Evolutionary conservation across 2,113 vertebrate species (phyloP).

Genomic region (Lathamus discolor): DNA sequence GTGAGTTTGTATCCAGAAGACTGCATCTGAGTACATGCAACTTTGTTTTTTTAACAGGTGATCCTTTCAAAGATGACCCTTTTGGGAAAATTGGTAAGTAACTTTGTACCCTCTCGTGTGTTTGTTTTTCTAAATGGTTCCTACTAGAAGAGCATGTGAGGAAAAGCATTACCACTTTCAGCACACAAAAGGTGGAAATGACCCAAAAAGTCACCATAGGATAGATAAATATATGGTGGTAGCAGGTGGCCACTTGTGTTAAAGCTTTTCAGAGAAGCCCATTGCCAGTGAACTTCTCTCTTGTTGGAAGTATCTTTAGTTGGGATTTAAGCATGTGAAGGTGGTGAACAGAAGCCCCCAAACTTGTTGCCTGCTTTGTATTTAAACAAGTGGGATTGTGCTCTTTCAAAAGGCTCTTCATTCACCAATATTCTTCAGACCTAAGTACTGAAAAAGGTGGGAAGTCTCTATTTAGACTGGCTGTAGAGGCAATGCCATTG

Average conservation of each 20-base stretch:
- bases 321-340: not conserved
- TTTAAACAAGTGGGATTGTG: not conserved
- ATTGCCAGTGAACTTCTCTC: not conserved
- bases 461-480: not conserved
- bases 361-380: not conserved
- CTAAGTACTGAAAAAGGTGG: not conserved
- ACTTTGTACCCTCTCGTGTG: not conserved
- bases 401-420: not conserved
- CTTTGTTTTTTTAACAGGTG: slow-evolving; percentile 71
- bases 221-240: not conserved
- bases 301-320: not conserved
- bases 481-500: not conserved
- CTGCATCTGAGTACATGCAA: not conserved
- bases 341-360: not conserved
- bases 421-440: not conserved
- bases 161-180: not conserved
- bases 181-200: not conserved
- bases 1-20: not conserved
- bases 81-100: slow-evolving; percentile 92
- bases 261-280: not conserved
- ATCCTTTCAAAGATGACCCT: slow-evolving; percentile 96
- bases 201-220: not conserved
- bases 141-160: not conserved
- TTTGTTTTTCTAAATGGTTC: not conserved
- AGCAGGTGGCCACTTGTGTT: not conserved